phyloP scores from a whole-genome alignment of 2,888 invertebrate species.

The Cryptophagus acutangulus region DNA sequence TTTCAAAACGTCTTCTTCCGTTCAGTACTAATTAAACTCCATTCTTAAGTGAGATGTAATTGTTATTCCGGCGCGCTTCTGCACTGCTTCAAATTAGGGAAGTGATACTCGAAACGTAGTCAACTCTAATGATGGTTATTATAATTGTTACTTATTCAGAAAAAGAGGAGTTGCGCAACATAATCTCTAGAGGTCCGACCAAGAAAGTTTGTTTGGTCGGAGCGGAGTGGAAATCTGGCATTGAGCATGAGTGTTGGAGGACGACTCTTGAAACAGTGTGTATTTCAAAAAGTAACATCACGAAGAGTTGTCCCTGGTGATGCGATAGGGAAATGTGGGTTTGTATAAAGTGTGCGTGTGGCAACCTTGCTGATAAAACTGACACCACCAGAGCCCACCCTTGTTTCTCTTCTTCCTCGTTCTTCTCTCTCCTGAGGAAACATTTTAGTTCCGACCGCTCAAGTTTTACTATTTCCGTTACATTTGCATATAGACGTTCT shows the following conservation, averaged over 20 bases:
- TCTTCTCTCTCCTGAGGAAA: slow-evolving; percentile 33
- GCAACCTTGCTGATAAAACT: slow-evolving; percentile 35
- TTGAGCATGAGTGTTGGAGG: neutral
- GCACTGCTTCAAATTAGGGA: slow-evolving; percentile 9
- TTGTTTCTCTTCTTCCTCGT: too few relatives aligned
- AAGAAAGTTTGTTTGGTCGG: too few relatives aligned
- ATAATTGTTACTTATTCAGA: too few relatives aligned
- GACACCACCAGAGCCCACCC: too few relatives aligned
- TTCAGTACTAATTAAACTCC: slow-evolving; percentile 30
- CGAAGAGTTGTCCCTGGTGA: slow-evolving; percentile 33
- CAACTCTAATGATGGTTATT: too few relatives aligned
- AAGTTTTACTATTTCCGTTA: slow-evolving; percentile 36
- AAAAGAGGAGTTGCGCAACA: too few relatives aligned
- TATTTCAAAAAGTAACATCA: slow-evolving; percentile 14
- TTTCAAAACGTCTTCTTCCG: slow-evolving; percentile 11
- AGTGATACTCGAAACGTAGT: too few relatives aligned
- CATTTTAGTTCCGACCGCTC: slow-evolving; percentile 33
- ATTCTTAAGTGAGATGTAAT: slow-evolving; percentile 31
- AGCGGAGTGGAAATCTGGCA: slow-evolving; percentile 3
- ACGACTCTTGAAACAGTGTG: too few relatives aligned
- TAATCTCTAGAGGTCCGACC: too few relatives aligned
- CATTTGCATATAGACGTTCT: slow-evolving; percentile 24
- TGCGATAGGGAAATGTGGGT: slow-evolving; percentile 36
- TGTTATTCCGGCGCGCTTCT: slow-evolving; percentile 29
- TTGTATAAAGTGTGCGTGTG: slow-evolving; percentile 37